phyloP scores from a whole-genome alignment of 2,888 invertebrate species.

The Drosophila borealis region DNA sequence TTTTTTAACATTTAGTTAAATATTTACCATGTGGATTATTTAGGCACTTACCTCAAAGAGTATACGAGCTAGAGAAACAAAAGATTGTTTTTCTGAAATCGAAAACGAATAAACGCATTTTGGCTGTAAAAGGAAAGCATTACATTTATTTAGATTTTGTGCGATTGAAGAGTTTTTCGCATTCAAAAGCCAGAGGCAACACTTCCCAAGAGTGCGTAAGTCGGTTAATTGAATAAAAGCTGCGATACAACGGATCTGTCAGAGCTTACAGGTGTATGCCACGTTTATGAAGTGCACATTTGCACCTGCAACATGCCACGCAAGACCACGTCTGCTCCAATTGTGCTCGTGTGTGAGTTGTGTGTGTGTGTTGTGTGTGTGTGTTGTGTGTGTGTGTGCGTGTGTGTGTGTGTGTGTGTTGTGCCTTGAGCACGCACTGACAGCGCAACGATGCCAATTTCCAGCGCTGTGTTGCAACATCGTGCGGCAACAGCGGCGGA shows the following conservation, averaged over 20 bases:
- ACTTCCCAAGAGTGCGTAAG: constrained; percentile 9
- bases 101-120: no score
- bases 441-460: constrained; percentile 61
- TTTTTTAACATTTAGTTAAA: neutral
- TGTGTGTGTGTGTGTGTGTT: constrained; percentile 1
- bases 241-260: constrained; percentile 20
- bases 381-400: constrained; percentile 1
- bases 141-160: neutral
- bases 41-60: no score
- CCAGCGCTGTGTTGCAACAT: constrained; percentile 32
- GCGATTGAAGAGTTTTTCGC: neutral
- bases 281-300: constrained; percentile 13
- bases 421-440: constrained; percentile 55
- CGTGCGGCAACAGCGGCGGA: constrained; percentile 38
- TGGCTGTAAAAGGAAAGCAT: no score
- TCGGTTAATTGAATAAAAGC: constrained; percentile 31
- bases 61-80: no score
- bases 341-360: neutral
- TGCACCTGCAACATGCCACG: neutral
- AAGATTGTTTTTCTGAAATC: no score
- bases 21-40: no score
- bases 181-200: neutral
- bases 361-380: neutral
- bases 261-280: constrained; percentile 13
- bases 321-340: neutral